Base-by-base conservation (phyloP, 2,888 invertebrate genomes). In the Eugnorisma glareosa region DNA sequence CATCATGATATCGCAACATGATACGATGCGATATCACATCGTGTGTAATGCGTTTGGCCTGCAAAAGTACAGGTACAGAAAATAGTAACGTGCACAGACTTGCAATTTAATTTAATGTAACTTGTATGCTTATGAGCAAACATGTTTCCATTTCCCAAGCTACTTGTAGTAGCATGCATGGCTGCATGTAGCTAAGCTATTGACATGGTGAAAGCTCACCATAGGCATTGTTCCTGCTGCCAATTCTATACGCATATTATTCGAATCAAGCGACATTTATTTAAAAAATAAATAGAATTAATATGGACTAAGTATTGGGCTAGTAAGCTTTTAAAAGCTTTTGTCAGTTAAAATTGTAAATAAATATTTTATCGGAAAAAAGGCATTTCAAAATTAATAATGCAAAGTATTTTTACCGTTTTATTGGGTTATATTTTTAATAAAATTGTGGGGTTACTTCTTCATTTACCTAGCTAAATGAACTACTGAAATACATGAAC, bases 51-150 rank as follows among this genome's bases (percentile, higher is more conserved):
- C 10, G 51, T 24, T 51, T n/a, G 24, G n/a, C 24, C 51, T 10
- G 0, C 4, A n/a, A 5, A n/a, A 0, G 10, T 4, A 4, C 54
- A 5, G 13, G 13, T 54, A n/a, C n/a, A n/a, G n/a, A n/a, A n/a
- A n/a, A n/a, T n/a, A n/a, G n/a, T 48, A 51, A 8, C 8, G 24
- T 51, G 54, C 1, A n/a, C n/a, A 54, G 11, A 54, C 11, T 13
- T 54, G 1, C 5, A 13, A 54, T n/a, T 51, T n/a, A 51, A 51
- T 48, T 21, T 45, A 45, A 15, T 45, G 24, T 10, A 51, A 10
- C 24, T 24, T 51, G 51, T 24, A 24, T 10, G n/a, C 51, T 24
- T 51, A 8, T 21, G 8, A 21, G n/a, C 11, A 24, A 51, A 11
- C 24, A 51, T 24, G 4, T 51, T 24, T 24, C 4, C 51, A n/a